Percentiles rank a stretch among this genome's conserved stretches.
Conservation (phyloP, 2,888 invertebrate genomes). For the Aproaerema taeniolella region DNA sequence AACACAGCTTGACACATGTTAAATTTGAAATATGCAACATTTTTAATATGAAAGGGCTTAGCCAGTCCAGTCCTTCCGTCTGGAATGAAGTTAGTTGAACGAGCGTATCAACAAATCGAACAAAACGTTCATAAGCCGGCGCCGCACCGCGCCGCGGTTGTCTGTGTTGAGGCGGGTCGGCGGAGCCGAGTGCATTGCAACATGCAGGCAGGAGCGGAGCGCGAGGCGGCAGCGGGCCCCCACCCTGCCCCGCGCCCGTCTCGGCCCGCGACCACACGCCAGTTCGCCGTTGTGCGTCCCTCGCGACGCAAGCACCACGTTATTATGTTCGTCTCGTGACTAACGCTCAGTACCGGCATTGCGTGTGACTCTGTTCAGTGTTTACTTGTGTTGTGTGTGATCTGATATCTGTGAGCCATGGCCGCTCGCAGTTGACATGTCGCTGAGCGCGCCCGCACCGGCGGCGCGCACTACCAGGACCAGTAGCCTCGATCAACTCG, state of each 20-base stretch:
- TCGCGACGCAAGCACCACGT: slow-evolving; percentile 61
- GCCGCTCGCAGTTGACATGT: slow-evolving; percentile 72
- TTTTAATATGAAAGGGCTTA: too few relatives aligned
- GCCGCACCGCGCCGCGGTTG: slow-evolving; percentile 21
- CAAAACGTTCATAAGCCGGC: slow-evolving; percentile 30
- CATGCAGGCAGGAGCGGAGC: slow-evolving; percentile 49
- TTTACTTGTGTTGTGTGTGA: slow-evolving; percentile 48
- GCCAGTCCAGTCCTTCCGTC: not conserved
- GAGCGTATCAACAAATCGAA: slow-evolving; percentile 16
- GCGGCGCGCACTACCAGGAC: slow-evolving; percentile 80
- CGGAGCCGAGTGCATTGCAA: slow-evolving; percentile 62
- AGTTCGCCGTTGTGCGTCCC: slow-evolving; percentile 70
- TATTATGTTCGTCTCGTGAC: slow-evolving; percentile 36
- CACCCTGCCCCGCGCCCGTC: slow-evolving; percentile 51
- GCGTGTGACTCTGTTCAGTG: slow-evolving; percentile 65
- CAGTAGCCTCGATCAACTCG: slow-evolving; percentile 91
- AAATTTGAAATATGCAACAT: too few relatives aligned
- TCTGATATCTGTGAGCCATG: slow-evolving; percentile 55
- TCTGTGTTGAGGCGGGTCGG: slow-evolving; percentile 28
- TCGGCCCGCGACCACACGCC: slow-evolving; percentile 45
- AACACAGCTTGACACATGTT: too few relatives aligned
- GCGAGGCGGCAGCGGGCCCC: slow-evolving; percentile 56
- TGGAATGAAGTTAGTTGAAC: not conserved
- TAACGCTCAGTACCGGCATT: slow-evolving; percentile 43
- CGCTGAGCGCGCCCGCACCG: slow-evolving; percentile 71